A percentile compares a stretch with the other conserved stretches of the same genome.
These are phyloP conservation scores for Phenacoccus solenopsis DNA, from an alignment of 1,140 invertebrate genomes.

Conservation along the genomic window DNA sequence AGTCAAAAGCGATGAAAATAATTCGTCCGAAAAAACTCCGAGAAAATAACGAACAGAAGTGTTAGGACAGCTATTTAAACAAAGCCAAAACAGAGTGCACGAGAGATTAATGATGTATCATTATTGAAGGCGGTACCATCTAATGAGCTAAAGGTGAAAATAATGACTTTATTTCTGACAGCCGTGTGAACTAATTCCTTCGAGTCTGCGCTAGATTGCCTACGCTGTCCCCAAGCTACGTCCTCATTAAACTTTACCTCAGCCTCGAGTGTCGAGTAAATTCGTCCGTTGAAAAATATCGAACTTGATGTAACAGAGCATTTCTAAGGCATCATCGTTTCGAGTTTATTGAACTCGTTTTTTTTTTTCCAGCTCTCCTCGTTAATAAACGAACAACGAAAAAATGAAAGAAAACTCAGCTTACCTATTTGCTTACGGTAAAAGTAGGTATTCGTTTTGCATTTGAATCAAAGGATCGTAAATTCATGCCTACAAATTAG, in stretches of 20 bases:
- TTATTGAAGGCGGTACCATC: conserved; percentile 14
- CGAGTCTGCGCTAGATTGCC: background rate
- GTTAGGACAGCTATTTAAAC: conserved; percentile 12
- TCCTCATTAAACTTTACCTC: conserved; percentile 11
- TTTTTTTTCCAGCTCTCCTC: background rate
- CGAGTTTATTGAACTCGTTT: background rate
- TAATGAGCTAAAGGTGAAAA: conserved; percentile 18
- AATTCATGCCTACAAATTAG: background rate
- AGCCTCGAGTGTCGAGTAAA: background rate
- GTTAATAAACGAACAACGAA: no score
- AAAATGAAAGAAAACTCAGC: no score
- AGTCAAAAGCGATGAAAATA: no score
- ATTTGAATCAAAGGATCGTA: background rate
- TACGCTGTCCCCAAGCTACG: background rate
- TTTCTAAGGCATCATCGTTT: background rate
- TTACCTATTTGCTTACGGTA: background rate
- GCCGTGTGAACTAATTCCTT: conserved; percentile 12
- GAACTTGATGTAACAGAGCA: background rate
- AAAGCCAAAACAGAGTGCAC: conserved; percentile 10
- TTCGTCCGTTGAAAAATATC: background rate
- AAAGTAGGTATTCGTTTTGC: background rate
- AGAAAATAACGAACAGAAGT: conserved; percentile 15
- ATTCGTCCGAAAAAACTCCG: no score
- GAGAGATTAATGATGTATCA: conserved; percentile 14
- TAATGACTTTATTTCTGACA: conserved; percentile 16